Evolutionary conservation across 2,797 vertebrate species (phyloP).

Genomic region (Manis pentadactyla): DNA sequence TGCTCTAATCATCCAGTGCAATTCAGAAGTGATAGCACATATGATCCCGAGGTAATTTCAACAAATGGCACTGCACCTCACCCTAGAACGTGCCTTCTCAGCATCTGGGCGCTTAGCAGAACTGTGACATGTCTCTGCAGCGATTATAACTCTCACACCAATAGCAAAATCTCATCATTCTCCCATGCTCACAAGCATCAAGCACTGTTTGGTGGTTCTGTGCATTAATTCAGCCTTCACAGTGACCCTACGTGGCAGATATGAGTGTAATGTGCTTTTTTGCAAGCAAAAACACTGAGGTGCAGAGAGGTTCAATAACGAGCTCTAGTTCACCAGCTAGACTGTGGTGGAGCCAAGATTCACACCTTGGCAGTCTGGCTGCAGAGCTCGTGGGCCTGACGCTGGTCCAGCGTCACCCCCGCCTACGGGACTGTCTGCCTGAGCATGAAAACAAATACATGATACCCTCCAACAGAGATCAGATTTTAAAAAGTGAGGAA

Average conservation of each 20-base stretch:
- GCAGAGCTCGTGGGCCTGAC: neutral
- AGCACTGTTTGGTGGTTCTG: neutral
- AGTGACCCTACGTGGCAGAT: neutral
- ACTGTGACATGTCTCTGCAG: neutral
- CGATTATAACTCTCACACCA: neutral
- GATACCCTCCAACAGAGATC: neutral
- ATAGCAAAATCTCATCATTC: neutral
- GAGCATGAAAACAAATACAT: slow-evolving; percentile 15
- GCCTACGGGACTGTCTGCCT: neutral
- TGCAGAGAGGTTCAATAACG: neutral
- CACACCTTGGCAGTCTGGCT: neutral
- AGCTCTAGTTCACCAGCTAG: neutral
- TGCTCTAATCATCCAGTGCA: neutral
- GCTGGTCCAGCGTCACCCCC: neutral
- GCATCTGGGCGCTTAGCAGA: neutral
- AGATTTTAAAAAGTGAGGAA: neutral
- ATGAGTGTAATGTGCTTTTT: neutral
- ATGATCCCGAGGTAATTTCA: slow-evolving; percentile 26
- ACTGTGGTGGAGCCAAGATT: neutral
- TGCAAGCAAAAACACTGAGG: neutral
- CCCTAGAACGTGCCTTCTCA: neutral
- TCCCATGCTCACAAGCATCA: neutral
- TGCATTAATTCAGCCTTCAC: neutral
- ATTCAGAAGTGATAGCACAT: slow-evolving; percentile 48
- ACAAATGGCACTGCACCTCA: neutral